These are phyloP conservation scores for Numenius arquata DNA, from an alignment of 2,113 vertebrate species.

Conservation along the genomic window DNA sequence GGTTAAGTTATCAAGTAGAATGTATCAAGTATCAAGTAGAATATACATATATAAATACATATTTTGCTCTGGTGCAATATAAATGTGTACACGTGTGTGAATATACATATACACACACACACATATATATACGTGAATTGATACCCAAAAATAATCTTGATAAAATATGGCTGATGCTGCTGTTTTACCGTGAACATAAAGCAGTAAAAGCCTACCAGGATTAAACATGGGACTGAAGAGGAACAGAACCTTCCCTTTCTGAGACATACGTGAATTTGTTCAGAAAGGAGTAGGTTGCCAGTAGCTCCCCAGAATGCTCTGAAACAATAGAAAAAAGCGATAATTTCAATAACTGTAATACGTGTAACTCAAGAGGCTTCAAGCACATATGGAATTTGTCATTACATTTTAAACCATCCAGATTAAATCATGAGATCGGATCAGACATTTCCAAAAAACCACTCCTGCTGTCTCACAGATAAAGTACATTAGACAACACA, in stretches of 20 bases:
- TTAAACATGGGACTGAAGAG: neutral
- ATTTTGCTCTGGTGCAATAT: neutral
- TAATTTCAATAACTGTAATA: neutral
- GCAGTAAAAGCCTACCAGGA: neutral
- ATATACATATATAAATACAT: neutral
- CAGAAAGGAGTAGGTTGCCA: neutral
- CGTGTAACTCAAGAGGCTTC: neutral
- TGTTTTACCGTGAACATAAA: neutral
- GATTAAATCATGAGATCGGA: neutral
- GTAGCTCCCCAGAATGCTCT: neutral
- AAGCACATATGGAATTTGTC: neutral
- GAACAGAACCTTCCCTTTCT: neutral
- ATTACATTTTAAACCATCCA: neutral
- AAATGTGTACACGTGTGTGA: neutral
- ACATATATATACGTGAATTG: neutral
- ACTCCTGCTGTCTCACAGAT: neutral
- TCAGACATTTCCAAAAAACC: neutral
- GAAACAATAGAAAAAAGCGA: neutral
- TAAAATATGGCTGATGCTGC: neutral
- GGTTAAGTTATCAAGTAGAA: neutral
- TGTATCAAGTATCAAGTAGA: neutral
- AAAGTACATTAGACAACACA: neutral
- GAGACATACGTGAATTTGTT: neutral
- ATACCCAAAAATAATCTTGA: neutral
- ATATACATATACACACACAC: too few relatives aligned